Base-by-base conservation (phyloP, 2,888 invertebrate genomes). In the Caenorhabditis imperialis region DNA sequence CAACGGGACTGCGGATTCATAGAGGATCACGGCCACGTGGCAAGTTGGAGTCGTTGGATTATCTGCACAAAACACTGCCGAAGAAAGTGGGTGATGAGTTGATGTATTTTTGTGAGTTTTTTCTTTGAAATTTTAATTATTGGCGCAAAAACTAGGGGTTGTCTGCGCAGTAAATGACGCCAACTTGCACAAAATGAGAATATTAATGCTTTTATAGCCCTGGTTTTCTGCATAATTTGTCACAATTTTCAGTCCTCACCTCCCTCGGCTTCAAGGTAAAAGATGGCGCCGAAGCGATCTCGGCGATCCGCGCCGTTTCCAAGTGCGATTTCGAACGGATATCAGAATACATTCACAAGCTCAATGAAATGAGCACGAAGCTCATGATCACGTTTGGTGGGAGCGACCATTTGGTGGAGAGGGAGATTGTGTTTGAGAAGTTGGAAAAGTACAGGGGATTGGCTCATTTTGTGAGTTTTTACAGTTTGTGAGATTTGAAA, bases 1-100 rank as follows among this genome's bases (percentile, higher is more conserved):
- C 78, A 8, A 75, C 74, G 8, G 81, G 81, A 22, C 48, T 80
- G 40, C 75, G 80, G 27, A 53, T 58, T 33, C 78, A 81, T 37
- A 67, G 69, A 40, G 77, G 77, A 33, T 72, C 79, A 16, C 51
- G 75, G 12, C 82, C 80, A 4, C 40, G 45, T 20, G 75, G 72
- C 44, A 53, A 65, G 14, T 23, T 79, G 6, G 38, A 63, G 30
- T 42, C 58, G n/a, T 33, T 75, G 37, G 44, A 48, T 14, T 69
- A 54, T 33, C 37, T 76, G 18, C 67, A 71, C 35, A 63, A 63
- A 51, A 22, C 45, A 6, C 37, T 76, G 35, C 58, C 70, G 20
- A 58, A 61, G 22, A 54, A 20, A 3, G 33, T 70, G 16, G 61
- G 67, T 6, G 62, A 62, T 22, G 33, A 14, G 10, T 20, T 62